Conservation (phyloP, 2,888 invertebrate species). For the Cheilosia impressa region DNA sequence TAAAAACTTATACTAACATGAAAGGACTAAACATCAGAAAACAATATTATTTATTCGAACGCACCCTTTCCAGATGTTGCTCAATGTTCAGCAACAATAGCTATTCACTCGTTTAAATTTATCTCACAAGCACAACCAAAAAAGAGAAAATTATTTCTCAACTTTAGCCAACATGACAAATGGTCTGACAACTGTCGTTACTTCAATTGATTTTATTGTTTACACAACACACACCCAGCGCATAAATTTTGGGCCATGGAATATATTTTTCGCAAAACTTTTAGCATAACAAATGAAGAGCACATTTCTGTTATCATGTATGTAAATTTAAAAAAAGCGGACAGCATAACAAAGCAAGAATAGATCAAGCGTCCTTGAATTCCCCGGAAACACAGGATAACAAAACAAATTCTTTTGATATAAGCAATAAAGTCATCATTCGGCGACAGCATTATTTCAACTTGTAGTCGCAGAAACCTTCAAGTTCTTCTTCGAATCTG, state of each 20-base stretch:
- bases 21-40: too few species aligned
- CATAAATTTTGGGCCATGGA: background rate
- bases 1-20: too few species aligned
- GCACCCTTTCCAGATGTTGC: too few species aligned
- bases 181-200: background rate
- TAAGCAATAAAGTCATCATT: conserved; percentile 30
- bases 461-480: conserved; percentile 6
- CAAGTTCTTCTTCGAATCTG: background rate
- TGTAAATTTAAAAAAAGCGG: background rate
- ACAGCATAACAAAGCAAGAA: conserved; percentile 3
- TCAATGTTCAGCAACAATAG: background rate
- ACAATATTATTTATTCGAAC: too few species aligned
- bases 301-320: conserved; percentile 42
- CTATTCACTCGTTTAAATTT: background rate
- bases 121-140: background rate
- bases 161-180: conserved; percentile 3
- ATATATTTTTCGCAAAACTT: conserved; percentile 22
- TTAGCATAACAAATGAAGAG: conserved; percentile 49
- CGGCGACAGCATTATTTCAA: conserved; percentile 28
- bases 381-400: conserved; percentile 11
- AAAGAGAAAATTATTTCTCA: background rate
- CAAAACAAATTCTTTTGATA: conserved; percentile 7
- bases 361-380: background rate
- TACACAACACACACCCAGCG: background rate
- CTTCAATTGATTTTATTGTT: conserved; percentile 11